phyloP scores from a whole-genome alignment of 92 coral and sea anemone genomes.

The Metridium senile region DNA sequence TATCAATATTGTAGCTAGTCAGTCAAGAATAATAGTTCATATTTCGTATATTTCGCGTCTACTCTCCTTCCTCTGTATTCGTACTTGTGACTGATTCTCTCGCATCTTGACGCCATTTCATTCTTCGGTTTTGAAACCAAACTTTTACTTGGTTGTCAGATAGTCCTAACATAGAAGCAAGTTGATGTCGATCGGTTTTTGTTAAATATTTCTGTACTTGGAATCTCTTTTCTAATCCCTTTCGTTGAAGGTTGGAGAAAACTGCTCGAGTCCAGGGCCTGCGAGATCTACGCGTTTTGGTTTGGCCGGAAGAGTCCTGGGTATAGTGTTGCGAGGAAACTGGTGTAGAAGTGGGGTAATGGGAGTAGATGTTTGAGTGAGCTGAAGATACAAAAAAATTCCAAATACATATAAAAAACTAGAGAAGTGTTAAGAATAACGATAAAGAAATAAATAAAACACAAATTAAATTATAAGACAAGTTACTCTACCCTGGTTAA shows the following conservation, averaged over 20 bases:
- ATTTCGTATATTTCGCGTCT: background rate
- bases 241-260: constrained; percentile 92
- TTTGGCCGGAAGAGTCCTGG: constrained; percentile 60
- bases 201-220: constrained; percentile 94
- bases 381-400: too few species aligned
- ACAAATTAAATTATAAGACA: too few species aligned
- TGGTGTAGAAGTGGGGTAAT: constrained; percentile 32
- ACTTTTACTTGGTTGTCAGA: constrained; percentile 97
- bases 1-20: too few species aligned
- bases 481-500: too few species aligned
- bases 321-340: constrained; percentile 43
- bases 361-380: constrained; percentile 39
- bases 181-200: constrained; percentile 92
- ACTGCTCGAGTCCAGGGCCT: constrained; percentile 99
- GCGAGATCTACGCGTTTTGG: constrained; percentile 82
- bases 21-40: too few species aligned
- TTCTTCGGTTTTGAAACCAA: constrained; percentile 96
- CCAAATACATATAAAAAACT: too few species aligned
- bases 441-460: too few species aligned
- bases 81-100: constrained; percentile 84
- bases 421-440: too few species aligned
- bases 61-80: constrained; percentile 61
- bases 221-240: constrained; percentile 93
- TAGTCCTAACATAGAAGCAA: constrained; percentile 97
- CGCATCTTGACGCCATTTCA: constrained; percentile 99